Conservation (phyloP, 2,888 invertebrate genomes). For the Drosophila tripunctata region DNA sequence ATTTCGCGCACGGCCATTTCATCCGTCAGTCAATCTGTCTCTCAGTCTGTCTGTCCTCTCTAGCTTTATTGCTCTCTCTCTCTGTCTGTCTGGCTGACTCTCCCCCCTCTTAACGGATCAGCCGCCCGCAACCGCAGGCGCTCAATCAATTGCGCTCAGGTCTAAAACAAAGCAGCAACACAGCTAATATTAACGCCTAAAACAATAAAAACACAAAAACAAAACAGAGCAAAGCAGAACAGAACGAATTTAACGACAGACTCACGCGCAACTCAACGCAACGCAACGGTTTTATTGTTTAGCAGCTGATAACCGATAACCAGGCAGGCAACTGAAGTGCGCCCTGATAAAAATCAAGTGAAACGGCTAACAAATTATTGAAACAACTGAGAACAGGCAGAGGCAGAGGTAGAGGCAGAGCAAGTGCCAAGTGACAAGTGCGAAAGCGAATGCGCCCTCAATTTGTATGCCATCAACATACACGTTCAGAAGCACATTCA, state of each 20-base stretch:
- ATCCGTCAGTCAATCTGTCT: conserved; percentile 12
- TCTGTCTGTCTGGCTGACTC: not conserved
- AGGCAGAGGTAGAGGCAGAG: no score
- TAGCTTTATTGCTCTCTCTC: not conserved
- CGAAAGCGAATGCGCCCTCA: conserved; percentile 74
- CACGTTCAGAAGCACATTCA: conserved; percentile 2
- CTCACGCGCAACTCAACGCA: conserved; percentile 72
- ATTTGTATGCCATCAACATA: conserved; percentile 68
- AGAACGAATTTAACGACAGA: conserved; percentile 36
- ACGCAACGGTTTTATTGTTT: conserved; percentile 70
- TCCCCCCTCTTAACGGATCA: conserved; percentile 20
- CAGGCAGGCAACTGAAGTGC: no score
- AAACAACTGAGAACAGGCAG: no score
- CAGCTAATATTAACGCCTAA: no score
- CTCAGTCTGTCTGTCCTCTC: conserved; percentile 1
- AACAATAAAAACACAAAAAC: conserved; percentile 16
- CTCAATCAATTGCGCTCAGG: conserved; percentile 30
- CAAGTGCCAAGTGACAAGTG: conserved; percentile 29
- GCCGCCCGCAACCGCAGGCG: conserved; percentile 59
- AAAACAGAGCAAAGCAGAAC: conserved; percentile 15
- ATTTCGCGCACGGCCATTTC: conserved; percentile 68
- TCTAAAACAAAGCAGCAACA: conserved; percentile 19
- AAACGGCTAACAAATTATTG: conserved; percentile 35
- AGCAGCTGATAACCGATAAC: conserved; percentile 64
- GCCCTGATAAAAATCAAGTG: conserved; percentile 52